These are phyloP conservation scores for Capricornis sumatraensis DNA, from an alignment of 2,113 vertebrate genomes.

Conservation along the genomic window DNA sequence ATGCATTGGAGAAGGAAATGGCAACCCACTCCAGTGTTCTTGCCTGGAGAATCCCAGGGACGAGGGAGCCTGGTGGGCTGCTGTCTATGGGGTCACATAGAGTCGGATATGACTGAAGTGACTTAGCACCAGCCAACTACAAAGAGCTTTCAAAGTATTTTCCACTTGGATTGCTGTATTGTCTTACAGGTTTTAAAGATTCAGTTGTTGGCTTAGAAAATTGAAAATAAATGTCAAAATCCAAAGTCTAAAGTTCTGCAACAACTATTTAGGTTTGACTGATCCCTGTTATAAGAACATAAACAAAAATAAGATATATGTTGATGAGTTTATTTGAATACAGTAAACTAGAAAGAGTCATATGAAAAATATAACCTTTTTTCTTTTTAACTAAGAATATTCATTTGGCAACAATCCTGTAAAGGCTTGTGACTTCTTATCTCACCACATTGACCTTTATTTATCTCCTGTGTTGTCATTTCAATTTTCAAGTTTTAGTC, in stretches of 20 bases:
- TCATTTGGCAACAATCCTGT: neutral
- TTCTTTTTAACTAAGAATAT: neutral
- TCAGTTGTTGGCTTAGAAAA: conserved; percentile 71
- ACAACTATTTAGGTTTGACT: conserved; percentile 71
- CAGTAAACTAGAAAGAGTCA: conserved; percentile 43
- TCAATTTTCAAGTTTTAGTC: neutral
- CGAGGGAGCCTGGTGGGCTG: too few species aligned
- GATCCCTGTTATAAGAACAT: conserved; percentile 58
- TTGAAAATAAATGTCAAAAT: conserved; percentile 72
- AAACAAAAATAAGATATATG: conserved; percentile 61
- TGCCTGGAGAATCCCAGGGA: too few species aligned
- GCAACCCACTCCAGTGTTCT: too few species aligned
- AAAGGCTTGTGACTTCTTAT: neutral
- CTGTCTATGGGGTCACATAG: too few species aligned
- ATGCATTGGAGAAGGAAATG: too few species aligned
- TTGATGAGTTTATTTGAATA: conserved; percentile 45
- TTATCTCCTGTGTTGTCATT: neutral
- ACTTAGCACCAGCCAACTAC: conserved; percentile 45
- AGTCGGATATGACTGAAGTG: too few species aligned
- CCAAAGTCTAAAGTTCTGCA: conserved; percentile 66
- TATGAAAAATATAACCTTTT: neutral
- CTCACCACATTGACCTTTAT: neutral
- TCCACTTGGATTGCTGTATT: conserved; percentile 75
- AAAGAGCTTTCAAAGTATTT: conserved; percentile 80
- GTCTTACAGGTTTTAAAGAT: conserved; percentile 74